phyloP scores from a whole-genome alignment of 2,888 invertebrate species.

The Sinopyrophorus schimmeli region DNA sequence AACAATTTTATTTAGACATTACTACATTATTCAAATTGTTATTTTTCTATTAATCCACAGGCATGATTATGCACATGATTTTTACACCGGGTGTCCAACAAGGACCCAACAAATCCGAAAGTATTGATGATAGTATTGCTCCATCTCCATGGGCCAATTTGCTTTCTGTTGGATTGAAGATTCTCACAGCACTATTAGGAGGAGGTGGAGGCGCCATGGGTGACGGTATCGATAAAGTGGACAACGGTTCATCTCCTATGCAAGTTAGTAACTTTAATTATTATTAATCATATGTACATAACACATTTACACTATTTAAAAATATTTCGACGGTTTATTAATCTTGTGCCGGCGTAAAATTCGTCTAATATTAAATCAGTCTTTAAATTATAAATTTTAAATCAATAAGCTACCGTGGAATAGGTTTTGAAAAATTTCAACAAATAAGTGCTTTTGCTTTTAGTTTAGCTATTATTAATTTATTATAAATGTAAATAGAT shows the following conservation, averaged over 20 bases:
- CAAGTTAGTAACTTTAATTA: constrained; percentile 65
- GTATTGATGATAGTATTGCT: constrained; percentile 68
- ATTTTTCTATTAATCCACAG: too few species aligned
- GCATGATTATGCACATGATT: constrained; percentile 86
- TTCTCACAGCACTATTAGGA: constrained; percentile 81
- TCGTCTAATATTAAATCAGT: background rate
- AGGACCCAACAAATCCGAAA: constrained; percentile 82
- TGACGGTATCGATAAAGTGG: constrained; percentile 89
- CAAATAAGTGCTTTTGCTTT: constrained; percentile 27
- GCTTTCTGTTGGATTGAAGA: constrained; percentile 82
- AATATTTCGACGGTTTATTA: background rate
- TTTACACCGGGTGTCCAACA: constrained; percentile 68
- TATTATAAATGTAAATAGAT: constrained; percentile 25
- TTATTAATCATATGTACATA: constrained; percentile 5
- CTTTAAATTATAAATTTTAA: constrained; percentile 1
- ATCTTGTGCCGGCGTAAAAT: too few species aligned
- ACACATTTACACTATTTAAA: too few species aligned
- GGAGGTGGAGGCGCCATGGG: constrained; percentile 70
- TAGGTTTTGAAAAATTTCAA: constrained; percentile 13
- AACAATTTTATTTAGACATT: too few species aligned
- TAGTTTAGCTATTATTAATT: constrained; percentile 27
- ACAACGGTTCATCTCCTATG: constrained; percentile 85
- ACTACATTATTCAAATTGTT: too few species aligned
- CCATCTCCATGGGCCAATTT: constrained; percentile 88
- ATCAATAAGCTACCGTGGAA: background rate